A percentile compares a stretch with the other conserved stretches of the same genome.
These are phyloP conservation scores for Chaetops frenatus DNA, from an alignment of 2,113 vertebrate species.

Conservation along the genomic window DNA sequence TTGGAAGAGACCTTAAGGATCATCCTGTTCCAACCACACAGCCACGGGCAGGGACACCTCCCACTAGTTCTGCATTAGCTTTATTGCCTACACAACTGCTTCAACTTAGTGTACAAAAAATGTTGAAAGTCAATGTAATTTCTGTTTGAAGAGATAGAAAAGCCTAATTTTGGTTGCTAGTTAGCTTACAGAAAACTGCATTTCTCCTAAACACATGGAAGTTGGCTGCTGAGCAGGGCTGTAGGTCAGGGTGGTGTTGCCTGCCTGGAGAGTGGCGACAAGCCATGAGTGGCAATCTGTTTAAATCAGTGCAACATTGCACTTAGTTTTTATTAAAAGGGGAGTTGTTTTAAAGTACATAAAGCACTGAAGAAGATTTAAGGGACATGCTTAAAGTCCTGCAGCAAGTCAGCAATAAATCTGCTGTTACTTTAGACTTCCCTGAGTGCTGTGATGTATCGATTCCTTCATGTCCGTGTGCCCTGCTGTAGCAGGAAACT, in stretches of 20 bases:
- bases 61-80: neutral
- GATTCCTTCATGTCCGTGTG: neutral
- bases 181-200: neutral
- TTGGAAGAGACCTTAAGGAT: neutral
- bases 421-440: neutral
- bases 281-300: neutral
- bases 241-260: neutral
- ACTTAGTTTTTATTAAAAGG: neutral
- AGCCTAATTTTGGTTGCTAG: neutral
- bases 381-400: neutral
- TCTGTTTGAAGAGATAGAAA: neutral
- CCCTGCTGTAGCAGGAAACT: neutral
- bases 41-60: neutral
- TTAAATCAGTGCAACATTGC: neutral
- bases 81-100: neutral
- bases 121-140: neutral
- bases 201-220: neutral
- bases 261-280: neutral
- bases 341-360: neutral
- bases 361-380: neutral
- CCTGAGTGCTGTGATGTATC: neutral
- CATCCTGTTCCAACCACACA: neutral
- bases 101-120: neutral
- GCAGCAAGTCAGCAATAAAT: conserved; percentile 5
- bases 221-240: neutral